A percentile compares a stretch with the other conserved stretches of the same genome.
phyloP scores from a whole-genome alignment of 2,797 vertebrate genomes.

The Phataginus tricuspis region DNA sequence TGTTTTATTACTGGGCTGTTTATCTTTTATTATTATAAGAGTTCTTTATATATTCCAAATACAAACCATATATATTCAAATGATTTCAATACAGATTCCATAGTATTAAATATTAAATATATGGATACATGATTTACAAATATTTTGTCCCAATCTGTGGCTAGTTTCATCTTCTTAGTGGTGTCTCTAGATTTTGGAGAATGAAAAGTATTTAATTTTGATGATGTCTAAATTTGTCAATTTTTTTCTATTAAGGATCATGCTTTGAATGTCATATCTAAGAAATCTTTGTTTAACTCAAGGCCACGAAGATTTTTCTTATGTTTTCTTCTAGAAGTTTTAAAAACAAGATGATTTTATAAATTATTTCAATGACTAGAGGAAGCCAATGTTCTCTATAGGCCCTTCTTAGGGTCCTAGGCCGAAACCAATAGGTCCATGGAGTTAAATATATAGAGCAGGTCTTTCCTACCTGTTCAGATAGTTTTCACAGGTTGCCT shows the following conservation, averaged over 20 bases:
- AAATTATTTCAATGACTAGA: neutral
- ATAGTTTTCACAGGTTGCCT: neutral
- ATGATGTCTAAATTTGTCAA: neutral
- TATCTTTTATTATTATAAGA: neutral
- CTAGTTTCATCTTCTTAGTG: neutral
- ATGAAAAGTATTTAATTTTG: constrained; percentile 24
- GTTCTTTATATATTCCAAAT: neutral
- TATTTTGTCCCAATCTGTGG: neutral
- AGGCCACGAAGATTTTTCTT: neutral
- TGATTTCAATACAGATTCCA: neutral
- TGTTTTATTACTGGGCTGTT: neutral
- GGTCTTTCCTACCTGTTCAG: neutral
- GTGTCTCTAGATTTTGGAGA: constrained; percentile 39
- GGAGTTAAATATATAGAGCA: neutral
- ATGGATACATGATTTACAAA: neutral
- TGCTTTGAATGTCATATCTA: neutral
- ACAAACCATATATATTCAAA: neutral
- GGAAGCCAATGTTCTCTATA: neutral
- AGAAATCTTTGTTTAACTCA: constrained; percentile 30
- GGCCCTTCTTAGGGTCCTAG: neutral
- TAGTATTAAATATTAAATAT: neutral
- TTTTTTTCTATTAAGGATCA: neutral
- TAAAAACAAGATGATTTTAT: neutral
- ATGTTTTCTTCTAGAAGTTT: constrained; percentile 29
- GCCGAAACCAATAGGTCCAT: neutral